Evolutionary conservation across 2,113 vertebrate species (phyloP).

Genomic region (Gnathochromis pfefferi): DNA sequence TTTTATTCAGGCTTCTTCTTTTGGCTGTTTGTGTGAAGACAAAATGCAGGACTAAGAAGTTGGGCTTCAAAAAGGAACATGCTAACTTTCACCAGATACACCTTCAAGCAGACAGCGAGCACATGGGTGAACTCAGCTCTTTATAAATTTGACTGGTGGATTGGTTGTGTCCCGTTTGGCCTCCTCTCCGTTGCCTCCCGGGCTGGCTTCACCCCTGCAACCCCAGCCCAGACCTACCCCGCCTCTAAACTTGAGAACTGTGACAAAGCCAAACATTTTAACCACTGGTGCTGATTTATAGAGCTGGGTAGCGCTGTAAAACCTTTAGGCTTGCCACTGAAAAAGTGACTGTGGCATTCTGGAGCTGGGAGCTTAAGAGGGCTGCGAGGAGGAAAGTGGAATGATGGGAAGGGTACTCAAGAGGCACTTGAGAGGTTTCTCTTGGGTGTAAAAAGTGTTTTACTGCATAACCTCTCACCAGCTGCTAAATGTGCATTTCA

Average conservation of each 20-base stretch:
- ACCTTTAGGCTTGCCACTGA: conserved; percentile 35
- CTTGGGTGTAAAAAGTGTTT: conserved; percentile 34
- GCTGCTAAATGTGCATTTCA: conserved; percentile 48
- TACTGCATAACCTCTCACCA: conserved; percentile 13
- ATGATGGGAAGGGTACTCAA: conserved; percentile 27
- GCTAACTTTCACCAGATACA: background rate
- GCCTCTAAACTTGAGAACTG: conserved; percentile 64
- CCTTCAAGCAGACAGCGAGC: background rate
- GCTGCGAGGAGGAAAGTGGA: background rate
- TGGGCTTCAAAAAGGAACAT: background rate
- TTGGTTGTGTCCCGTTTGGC: conserved; percentile 11
- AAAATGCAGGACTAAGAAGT: background rate
- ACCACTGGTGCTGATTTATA: conserved; percentile 62
- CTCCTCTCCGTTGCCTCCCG: conserved; percentile 18
- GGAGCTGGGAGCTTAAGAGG: background rate
- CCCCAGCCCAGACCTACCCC: conserved; percentile 15
- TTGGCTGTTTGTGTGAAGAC: background rate
- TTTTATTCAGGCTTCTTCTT: background rate
- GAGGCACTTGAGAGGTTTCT: conserved; percentile 17
- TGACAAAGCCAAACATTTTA: conserved; percentile 67
- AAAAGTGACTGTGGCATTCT: conserved; percentile 21
- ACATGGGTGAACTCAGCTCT: background rate
- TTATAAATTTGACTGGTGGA: conserved; percentile 9
- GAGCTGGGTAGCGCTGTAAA: conserved; percentile 56
- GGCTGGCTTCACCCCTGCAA: conserved; percentile 41